Conservation (phyloP, 2,888 invertebrate genomes). For the Oithona nana region DNA sequence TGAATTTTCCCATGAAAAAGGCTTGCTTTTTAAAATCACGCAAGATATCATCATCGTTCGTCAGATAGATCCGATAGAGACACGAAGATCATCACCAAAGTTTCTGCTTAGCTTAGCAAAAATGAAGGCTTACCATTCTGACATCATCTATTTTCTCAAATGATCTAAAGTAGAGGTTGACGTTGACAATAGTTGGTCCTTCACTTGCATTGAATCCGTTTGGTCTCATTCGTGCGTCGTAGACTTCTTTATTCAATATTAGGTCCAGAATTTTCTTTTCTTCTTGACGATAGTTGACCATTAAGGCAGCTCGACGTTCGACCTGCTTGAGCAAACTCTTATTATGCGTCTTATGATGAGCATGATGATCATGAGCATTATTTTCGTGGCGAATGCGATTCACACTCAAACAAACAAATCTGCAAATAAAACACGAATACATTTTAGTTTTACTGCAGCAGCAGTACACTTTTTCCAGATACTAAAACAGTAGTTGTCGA, state of each 20-base stretch:
- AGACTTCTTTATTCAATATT: constrained; percentile 6
- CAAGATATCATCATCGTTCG: too few species aligned
- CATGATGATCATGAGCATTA: background rate
- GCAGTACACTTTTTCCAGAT: too few species aligned
- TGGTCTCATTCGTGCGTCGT: constrained; percentile 12
- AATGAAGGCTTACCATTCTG: constrained; percentile 17
- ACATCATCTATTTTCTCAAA: constrained; percentile 19
- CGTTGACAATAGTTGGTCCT: constrained; percentile 17
- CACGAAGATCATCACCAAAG: background rate
- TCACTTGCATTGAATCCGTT: constrained; percentile 9
- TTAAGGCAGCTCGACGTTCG: background rate
- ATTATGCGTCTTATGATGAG: too few species aligned
- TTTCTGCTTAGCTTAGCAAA: background rate
- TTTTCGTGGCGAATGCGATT: background rate
- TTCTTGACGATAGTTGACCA: constrained; percentile 13
- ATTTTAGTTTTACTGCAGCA: too few species aligned
- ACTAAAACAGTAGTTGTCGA: too few species aligned
- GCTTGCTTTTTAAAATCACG: too few species aligned
- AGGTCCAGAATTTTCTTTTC: constrained; percentile 15
- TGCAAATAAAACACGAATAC: too few species aligned
- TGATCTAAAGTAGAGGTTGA: constrained; percentile 17
- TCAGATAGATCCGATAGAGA: background rate
- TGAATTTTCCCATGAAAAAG: too few species aligned
- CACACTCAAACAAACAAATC: background rate
- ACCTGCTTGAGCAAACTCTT: background rate